Evolutionary conservation across 1,140 invertebrate species (phyloP), one percentile per base, ranked within the genome.

Genomic region (Liolophura sinensis): DNA sequence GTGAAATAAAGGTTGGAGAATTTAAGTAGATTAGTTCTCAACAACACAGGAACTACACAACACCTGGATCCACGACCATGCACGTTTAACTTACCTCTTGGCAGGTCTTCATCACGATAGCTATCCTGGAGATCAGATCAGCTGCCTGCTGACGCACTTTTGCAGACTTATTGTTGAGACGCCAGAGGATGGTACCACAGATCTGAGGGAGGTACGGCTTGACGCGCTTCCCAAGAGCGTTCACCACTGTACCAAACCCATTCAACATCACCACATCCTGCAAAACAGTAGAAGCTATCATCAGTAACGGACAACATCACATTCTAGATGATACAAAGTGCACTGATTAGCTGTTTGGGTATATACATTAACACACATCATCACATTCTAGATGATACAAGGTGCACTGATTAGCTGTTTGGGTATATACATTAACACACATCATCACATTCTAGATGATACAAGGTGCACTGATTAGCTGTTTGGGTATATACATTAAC

Each of bases 211-310:
- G 86, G 84, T 99, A 99, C 0, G 97, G 94, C 82, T 99, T 99
- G 0, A 98, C 96, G 57, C 98, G 87, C 83, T 98, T 98, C 0
- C 95, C 96, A 25, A 99, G 85, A 68, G 97, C 95, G 82, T 98
- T 99, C 0, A 99, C 97, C 67, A 99, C 97, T 0, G 97, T 98
- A 31, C 97, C 97, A 81, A 99, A 99, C 31, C 97, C 97, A 86
- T 99, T 99, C 54, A 99, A 86, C 96, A 99, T 99, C 0, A 99
- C 97, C n/a, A 98, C 94, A 86, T 99, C 97, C 90, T 94, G 74
- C 54, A 83, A 77, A 68, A 65, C 71, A 70, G 69, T 27, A 48
- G 64, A 55, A 62, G 16, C 24, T n/a, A n/a, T n/a, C n/a, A n/a
- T n/a, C n/a, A n/a, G n/a, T n/a, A n/a, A n/a, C n/a, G n/a, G n/a